Evolutionary conservation across 2,888 invertebrate genomes (phyloP).

Genomic region (Hesperia comma): DNA sequence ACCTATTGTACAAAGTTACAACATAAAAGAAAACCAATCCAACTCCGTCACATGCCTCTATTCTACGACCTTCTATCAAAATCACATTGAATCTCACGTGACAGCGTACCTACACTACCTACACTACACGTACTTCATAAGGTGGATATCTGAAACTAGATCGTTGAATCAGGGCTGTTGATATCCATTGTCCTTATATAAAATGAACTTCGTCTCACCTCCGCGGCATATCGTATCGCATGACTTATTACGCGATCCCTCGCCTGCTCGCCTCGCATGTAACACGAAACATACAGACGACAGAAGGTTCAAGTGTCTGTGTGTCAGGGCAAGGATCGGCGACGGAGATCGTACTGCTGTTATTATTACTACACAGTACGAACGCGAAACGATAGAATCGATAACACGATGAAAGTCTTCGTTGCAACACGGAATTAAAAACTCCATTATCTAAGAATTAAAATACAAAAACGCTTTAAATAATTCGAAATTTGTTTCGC

Average conservation of each 20-base stretch:
- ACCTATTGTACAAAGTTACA: no score
- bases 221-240: conserved; percentile 1
- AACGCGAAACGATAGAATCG: no score
- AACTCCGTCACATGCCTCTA: background rate
- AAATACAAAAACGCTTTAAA: no score
- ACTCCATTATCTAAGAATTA: no score
- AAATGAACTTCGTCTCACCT: conserved; percentile 27
- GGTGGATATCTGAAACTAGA: conserved; percentile 21
- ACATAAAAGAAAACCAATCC: no score
- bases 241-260: conserved; percentile 16
- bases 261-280: conserved; percentile 11
- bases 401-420: no score
- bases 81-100: conserved; percentile 19
- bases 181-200: conserved; percentile 35
- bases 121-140: background rate
- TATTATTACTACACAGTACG: no score
- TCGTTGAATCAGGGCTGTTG: conserved; percentile 30
- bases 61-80: conserved; percentile 8
- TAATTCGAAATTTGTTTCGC: no score
- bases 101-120: background rate
- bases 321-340: background rate
- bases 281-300: conserved; percentile 9
- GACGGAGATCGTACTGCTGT: no score
- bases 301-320: conserved; percentile 1
- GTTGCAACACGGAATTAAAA: no score